These are phyloP conservation scores for Cavia aperea DNA, from an alignment of 2,113 vertebrate species.

Conservation along the genomic window DNA sequence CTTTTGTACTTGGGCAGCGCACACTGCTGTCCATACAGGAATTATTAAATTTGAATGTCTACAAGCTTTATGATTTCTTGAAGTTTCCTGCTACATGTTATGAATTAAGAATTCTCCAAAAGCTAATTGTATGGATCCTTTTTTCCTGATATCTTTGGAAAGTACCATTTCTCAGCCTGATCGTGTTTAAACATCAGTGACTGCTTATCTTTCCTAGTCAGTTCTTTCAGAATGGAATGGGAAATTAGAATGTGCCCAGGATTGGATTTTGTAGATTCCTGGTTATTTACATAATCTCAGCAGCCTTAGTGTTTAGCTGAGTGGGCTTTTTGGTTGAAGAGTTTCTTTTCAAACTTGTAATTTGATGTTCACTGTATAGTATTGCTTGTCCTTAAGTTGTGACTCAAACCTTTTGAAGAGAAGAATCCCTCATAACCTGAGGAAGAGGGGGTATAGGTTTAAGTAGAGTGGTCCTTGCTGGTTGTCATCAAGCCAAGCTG, in stretches of 20 bases:
- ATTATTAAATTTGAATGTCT: background rate
- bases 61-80: background rate
- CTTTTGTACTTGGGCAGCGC: background rate
- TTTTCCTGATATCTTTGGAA: background rate
- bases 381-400: background rate
- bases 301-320: background rate
- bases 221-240: background rate
- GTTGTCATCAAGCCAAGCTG: background rate
- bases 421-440: background rate
- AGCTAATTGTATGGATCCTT: background rate
- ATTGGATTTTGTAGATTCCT: background rate
- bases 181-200: background rate
- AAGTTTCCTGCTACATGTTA: background rate
- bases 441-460: background rate
- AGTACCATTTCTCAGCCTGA: background rate
- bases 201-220: background rate
- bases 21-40: fast-evolving
- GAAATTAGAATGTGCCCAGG: background rate
- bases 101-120: background rate
- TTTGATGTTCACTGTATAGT: background rate
- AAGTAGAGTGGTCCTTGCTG: background rate
- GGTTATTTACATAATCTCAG: background rate
- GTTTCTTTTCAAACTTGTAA: conserved; percentile 25
- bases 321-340: background rate
- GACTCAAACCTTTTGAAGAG: background rate